Conservation (phyloP, 2,797 vertebrate genomes). For the Ispidina lecontei region DNA sequence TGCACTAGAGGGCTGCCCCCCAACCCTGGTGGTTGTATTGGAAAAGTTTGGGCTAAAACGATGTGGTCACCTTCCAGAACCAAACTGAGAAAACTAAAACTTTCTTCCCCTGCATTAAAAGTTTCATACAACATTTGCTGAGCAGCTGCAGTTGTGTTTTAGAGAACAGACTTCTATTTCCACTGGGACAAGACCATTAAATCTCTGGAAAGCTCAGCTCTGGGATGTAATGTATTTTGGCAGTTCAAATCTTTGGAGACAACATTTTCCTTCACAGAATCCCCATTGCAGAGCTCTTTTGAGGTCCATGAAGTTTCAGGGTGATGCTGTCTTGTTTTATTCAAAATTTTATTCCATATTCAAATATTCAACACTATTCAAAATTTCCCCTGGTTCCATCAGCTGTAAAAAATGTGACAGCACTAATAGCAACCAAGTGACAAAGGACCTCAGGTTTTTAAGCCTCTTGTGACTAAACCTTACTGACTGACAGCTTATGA, state of each 20-base stretch:
- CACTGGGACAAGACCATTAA: neutral
- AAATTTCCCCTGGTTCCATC: neutral
- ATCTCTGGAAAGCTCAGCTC: slow-evolving; percentile 16
- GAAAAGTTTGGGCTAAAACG: neutral
- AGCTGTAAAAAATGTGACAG: neutral
- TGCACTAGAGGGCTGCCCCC: neutral
- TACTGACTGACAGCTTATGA: neutral
- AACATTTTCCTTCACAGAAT: slow-evolving; percentile 11
- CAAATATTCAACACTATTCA: neutral
- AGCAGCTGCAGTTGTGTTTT: neutral
- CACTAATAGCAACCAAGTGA: neutral
- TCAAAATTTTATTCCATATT: neutral
- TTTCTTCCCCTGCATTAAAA: neutral
- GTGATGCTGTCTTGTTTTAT: neutral
- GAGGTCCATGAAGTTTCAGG: neutral
- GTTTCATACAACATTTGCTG: neutral
- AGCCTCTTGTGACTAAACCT: neutral
- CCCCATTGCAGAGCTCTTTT: neutral
- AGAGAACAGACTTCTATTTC: slow-evolving; percentile 6
- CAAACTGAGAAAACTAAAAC: neutral
- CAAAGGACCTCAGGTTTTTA: neutral
- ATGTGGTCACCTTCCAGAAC: neutral
- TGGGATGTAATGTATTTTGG: neutral
- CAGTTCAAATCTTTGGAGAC: slow-evolving; percentile 5
- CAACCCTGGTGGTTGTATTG: neutral